phyloP scores from a whole-genome alignment of 2,113 vertebrate genomes.

The Anolis sagrei region DNA sequence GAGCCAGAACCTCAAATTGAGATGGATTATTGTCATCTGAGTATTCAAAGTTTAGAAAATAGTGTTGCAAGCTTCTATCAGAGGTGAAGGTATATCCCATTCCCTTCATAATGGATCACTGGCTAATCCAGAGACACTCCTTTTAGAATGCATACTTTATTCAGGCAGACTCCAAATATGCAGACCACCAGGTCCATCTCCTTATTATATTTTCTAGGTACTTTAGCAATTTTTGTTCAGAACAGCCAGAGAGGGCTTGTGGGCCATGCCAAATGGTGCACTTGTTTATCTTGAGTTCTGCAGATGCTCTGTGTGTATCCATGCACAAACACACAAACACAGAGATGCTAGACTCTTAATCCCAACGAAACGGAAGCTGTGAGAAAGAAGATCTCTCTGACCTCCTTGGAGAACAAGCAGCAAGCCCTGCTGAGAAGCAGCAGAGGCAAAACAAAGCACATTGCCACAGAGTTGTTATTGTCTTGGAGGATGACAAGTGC shows the following conservation, averaged over 20 bases:
- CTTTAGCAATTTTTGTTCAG: constrained; percentile 47
- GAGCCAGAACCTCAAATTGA: no score
- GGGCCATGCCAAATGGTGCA: constrained; percentile 48
- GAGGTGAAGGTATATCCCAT: no score
- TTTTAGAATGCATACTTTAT: neutral
- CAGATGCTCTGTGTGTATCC: constrained; percentile 50
- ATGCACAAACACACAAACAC: constrained; percentile 44
- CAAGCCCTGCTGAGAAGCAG: constrained; percentile 76
- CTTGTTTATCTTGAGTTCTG: constrained; percentile 78
- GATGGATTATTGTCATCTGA: neutral
- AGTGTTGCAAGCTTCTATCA: no score
- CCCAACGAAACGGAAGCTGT: constrained; percentile 77
- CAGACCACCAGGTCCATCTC: neutral
- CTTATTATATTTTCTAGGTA: neutral
- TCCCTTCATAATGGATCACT: neutral
- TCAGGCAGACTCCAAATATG: neutral
- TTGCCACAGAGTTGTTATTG: constrained; percentile 66
- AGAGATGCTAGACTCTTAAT: constrained; percentile 75
- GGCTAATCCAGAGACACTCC: neutral
- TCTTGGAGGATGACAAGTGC: constrained; percentile 70
- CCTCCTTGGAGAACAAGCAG: constrained; percentile 73
- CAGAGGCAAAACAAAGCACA: constrained; percentile 69
- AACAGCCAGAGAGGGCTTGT: constrained; percentile 28
- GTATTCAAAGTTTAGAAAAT: neutral
- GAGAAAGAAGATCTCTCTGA: constrained; percentile 82